A percentile compares a stretch with the other conserved stretches of the same genome.
Evolutionary conservation across 1,140 invertebrate genomes (phyloP).

Genomic region (Tribolium madens): DNA sequence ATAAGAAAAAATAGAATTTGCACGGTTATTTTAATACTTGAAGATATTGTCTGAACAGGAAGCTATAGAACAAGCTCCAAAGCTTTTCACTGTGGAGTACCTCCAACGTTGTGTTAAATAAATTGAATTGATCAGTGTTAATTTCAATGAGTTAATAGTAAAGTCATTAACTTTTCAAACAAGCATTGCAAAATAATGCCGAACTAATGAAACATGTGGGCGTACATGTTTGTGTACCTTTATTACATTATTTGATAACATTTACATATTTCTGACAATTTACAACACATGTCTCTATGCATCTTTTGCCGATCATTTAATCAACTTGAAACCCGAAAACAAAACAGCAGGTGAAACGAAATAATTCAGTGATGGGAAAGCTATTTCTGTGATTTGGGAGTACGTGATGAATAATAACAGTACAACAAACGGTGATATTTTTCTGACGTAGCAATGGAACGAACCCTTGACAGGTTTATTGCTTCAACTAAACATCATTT

Average conservation of each 20-base stretch:
- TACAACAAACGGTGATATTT: conserved; percentile 82
- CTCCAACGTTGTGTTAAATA: background rate
- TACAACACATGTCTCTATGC: too few relatives aligned
- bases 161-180: background rate
- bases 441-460: conserved; percentile 68
- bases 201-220: background rate
- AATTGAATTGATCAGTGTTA: background rate
- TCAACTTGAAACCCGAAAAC: background rate
- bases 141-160: background rate
- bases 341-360: background rate
- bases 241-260: too few relatives aligned
- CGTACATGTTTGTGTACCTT: too few relatives aligned
- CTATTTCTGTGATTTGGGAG: conserved; percentile 20
- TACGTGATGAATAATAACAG: conserved; percentile 29
- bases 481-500: conserved; percentile 61
- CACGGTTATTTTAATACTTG: too few relatives aligned
- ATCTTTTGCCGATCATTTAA: background rate
- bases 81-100: background rate
- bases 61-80: background rate
- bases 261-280: too few relatives aligned
- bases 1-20: background rate
- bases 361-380: background rate
- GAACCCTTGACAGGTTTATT: conserved; percentile 61
- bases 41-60: background rate
- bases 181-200: background rate